Conservation (phyloP, 1,140 invertebrate genomes). For the Drosophila bocki region DNA sequence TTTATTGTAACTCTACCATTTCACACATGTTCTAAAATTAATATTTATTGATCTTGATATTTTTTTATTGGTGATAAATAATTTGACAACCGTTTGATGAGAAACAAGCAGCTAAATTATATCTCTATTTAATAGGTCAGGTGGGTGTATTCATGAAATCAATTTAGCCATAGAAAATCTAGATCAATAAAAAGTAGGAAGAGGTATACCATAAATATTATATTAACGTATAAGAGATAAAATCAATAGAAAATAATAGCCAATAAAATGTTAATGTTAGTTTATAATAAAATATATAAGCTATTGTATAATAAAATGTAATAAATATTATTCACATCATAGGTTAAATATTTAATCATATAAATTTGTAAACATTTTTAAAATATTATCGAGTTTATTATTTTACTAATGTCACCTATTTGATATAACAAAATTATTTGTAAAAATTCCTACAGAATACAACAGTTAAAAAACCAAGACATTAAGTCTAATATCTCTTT, state of each 20-base stretch:
- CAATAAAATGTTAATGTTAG: neutral
- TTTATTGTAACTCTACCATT: neutral
- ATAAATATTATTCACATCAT: neutral
- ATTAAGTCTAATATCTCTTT: neutral
- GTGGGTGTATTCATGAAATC: slow-evolving; percentile 22
- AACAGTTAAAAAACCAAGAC: neutral
- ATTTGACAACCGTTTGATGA: slow-evolving; percentile 64
- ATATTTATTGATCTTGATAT: neutral
- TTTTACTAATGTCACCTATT: too few species aligned
- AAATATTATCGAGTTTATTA: too few species aligned
- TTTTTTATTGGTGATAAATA: slow-evolving; percentile 20
- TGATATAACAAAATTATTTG: neutral
- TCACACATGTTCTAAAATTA: neutral
- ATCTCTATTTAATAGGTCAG: slow-evolving; percentile 7
- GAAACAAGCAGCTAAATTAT: slow-evolving; percentile 9
- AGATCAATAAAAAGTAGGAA: neutral
- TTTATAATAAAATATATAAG: neutral
- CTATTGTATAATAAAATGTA: neutral
- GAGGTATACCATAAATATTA: neutral
- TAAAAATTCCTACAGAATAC: neutral
- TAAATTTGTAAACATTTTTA: too few species aligned
- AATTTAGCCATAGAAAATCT: slow-evolving; percentile 1
- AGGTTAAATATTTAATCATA: neutral
- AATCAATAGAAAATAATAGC: neutral
- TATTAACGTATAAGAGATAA: neutral